Evolutionary conservation across 2,113 vertebrate genomes (phyloP).

Genomic region (Nyctibius bracteatus): DNA sequence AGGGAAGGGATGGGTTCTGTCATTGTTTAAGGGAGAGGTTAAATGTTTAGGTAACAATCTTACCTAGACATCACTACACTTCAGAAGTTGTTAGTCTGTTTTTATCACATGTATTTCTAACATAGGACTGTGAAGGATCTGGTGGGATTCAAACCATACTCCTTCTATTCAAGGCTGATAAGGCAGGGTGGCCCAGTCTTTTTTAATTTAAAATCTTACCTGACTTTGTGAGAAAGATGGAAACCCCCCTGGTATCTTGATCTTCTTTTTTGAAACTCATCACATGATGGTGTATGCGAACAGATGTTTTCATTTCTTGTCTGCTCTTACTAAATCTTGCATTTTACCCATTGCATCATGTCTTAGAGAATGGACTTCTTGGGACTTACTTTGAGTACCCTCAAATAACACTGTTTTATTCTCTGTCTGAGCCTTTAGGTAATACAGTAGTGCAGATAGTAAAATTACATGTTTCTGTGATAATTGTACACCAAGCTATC

Average conservation of each 20-base stretch:
- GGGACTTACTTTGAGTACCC: neutral
- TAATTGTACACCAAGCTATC: neutral
- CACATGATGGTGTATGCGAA: neutral
- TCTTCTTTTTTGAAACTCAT: neutral
- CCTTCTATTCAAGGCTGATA: neutral
- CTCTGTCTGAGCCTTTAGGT: neutral
- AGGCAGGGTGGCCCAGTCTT: neutral
- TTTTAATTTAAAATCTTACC: neutral
- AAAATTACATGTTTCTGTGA: neutral
- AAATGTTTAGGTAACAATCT: neutral
- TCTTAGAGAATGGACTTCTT: neutral
- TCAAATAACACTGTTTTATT: neutral
- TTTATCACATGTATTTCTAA: neutral
- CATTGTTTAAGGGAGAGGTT: conserved; percentile 5
- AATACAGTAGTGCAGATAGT: neutral
- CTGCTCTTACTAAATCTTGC: neutral
- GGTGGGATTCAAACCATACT: neutral
- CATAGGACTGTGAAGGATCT: neutral
- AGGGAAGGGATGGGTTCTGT: neutral
- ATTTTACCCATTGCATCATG: neutral
- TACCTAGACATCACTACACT: neutral
- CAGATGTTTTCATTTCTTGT: neutral
- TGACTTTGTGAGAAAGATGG: neutral
- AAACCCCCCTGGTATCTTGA: neutral
- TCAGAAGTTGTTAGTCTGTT: neutral